A percentile compares a stretch with the other conserved stretches of the same genome.
These are phyloP conservation scores for Brenthis ino DNA, from an alignment of 2,888 invertebrate genomes.

Conservation along the genomic window DNA sequence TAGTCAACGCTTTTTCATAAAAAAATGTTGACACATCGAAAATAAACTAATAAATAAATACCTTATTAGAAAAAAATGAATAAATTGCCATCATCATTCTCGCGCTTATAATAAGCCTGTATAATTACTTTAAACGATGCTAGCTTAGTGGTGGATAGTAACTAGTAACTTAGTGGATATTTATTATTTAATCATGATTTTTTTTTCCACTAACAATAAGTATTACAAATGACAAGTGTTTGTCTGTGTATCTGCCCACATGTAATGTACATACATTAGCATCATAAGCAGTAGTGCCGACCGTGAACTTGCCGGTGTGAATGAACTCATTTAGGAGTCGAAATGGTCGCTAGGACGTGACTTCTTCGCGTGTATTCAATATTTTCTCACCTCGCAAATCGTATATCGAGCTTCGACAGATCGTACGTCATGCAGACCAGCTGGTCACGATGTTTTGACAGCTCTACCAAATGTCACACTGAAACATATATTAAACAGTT, in stretches of 20 bases:
- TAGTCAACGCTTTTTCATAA: no score
- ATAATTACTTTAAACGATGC: neutral
- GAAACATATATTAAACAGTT: neutral
- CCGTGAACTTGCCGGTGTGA: conserved; percentile 70
- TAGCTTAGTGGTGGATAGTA: neutral
- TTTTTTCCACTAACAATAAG: conserved; percentile 26
- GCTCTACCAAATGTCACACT: conserved; percentile 45
- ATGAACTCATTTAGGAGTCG: conserved; percentile 77
- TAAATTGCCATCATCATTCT: neutral
- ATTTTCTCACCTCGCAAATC: conserved; percentile 55
- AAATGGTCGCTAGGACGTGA: conserved; percentile 71
- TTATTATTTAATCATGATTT: conserved; percentile 3
- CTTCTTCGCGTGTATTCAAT: conserved; percentile 52
- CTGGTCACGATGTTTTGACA: conserved; percentile 51
- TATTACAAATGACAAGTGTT: conserved; percentile 45
- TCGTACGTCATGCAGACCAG: conserved; percentile 52
- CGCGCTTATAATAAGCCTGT: conserved; percentile 2
- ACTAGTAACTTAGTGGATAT: neutral
- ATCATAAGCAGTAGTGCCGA: conserved; percentile 54
- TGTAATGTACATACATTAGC: conserved; percentile 63
- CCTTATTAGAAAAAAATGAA: conserved; percentile 21
- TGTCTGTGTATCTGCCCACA: conserved; percentile 50
- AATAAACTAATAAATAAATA: neutral
- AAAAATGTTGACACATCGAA: no score
- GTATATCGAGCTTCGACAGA: conserved; percentile 55